phyloP scores from a whole-genome alignment of 2,888 invertebrate genomes.

The Lathronympha strigana region DNA sequence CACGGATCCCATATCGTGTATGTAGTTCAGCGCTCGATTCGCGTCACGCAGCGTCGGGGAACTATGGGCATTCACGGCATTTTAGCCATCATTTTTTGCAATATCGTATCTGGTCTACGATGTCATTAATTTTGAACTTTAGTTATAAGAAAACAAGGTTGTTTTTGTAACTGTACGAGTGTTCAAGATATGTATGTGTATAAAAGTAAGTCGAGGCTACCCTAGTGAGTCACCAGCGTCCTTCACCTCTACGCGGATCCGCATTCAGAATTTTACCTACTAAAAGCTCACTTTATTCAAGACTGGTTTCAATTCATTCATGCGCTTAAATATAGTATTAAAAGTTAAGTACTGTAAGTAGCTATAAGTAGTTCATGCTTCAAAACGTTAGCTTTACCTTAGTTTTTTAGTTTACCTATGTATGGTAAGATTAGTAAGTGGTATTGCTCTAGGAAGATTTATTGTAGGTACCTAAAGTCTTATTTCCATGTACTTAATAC shows the following conservation, averaged over 20 bases:
- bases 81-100: slow-evolving; percentile 49
- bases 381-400: too few relatives aligned
- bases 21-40: slow-evolving; percentile 21
- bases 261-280: slow-evolving; percentile 66
- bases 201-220: slow-evolving; percentile 6
- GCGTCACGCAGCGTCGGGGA: slow-evolving; percentile 30
- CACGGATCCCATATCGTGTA: slow-evolving; percentile 11
- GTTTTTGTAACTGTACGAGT: neutral
- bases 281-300: slow-evolving; percentile 60
- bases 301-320: slow-evolving; percentile 66
- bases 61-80: slow-evolving; percentile 55
- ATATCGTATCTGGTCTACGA: neutral
- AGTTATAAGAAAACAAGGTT: neutral
- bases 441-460: too few relatives aligned
- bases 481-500: too few relatives aligned
- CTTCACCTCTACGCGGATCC: slow-evolving; percentile 76
- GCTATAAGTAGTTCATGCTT: too few relatives aligned
- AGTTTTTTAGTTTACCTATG: too few relatives aligned
- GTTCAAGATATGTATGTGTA: slow-evolving; percentile 6
- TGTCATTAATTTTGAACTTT: slow-evolving; percentile 11
- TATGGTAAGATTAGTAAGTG: too few relatives aligned
- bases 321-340: slow-evolving; percentile 51
- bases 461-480: too few relatives aligned
- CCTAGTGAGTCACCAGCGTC: slow-evolving; percentile 72
- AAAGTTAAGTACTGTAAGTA: too few relatives aligned